Evolutionary conservation across 2,888 invertebrate species (phyloP).

Genomic region (Ophion ventricosus): DNA sequence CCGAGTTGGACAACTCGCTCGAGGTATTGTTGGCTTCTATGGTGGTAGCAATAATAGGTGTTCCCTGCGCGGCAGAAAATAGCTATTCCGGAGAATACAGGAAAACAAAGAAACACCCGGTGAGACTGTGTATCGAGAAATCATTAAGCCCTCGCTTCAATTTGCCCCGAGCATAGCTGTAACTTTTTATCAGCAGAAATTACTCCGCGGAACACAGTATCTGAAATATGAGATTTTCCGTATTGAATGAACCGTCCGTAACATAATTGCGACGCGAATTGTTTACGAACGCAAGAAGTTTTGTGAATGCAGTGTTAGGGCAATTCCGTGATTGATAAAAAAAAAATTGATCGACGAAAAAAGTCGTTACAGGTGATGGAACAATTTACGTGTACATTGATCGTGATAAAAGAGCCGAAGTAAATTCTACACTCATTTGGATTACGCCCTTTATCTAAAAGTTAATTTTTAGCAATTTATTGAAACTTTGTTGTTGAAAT

Average conservation of each 20-base stretch:
- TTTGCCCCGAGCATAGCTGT: slow-evolving; percentile 26
- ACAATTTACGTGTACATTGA: too few relatives aligned
- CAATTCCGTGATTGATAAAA: too few relatives aligned
- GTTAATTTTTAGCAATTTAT: too few relatives aligned
- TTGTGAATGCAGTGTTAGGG: too few relatives aligned
- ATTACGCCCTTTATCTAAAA: too few relatives aligned
- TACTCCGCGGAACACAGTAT: slow-evolving; percentile 2
- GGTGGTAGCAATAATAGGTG: slow-evolving; percentile 30
- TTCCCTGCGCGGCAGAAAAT: slow-evolving; percentile 19
- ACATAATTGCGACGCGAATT: neutral
- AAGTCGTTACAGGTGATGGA: too few relatives aligned
- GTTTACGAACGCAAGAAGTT: too few relatives aligned
- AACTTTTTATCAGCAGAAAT: slow-evolving; percentile 12
- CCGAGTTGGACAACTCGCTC: slow-evolving; percentile 40
- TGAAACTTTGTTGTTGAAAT: too few relatives aligned
- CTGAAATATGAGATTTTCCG: neutral
- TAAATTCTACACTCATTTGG: too few relatives aligned
- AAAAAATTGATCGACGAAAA: too few relatives aligned
- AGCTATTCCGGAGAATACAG: neutral
- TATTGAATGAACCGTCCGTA: neutral
- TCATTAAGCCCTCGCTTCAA: slow-evolving; percentile 45
- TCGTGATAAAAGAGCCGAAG: too few relatives aligned
- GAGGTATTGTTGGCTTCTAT: slow-evolving; percentile 15
- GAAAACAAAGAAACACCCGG: neutral
- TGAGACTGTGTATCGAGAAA: slow-evolving; percentile 39